A percentile compares a stretch with the other conserved stretches of the same genome.
Conservation (phyloP, 1,140 invertebrate genomes). For the Drosophila paulistorum region DNA sequence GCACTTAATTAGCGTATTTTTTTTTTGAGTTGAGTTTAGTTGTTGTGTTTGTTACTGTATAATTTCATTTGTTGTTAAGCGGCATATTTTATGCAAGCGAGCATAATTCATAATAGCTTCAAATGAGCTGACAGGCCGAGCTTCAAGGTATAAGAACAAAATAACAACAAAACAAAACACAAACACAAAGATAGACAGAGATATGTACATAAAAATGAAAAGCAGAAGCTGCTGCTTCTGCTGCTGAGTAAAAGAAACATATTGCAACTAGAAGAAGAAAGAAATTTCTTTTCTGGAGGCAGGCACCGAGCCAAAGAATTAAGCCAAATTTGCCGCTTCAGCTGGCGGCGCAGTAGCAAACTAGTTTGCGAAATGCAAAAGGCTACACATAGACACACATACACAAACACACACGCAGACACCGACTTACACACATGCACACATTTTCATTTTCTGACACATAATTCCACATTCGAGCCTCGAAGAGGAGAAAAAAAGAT, state of each 20-base stretch:
- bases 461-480: conserved; percentile 78
- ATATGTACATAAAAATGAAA: not conserved
- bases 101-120: conserved; percentile 72
- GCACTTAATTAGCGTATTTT: conserved; percentile 75
- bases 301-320: conserved; percentile 55
- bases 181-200: conserved; percentile 11
- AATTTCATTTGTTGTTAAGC: conserved; percentile 30
- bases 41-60: conserved; percentile 20
- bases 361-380: conserved; percentile 72
- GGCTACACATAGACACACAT: conserved; percentile 32
- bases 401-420: conserved; percentile 23
- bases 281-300: conserved; percentile 45
- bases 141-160: conserved; percentile 6
- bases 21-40: conserved; percentile 12
- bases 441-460: conserved; percentile 81
- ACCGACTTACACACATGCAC: conserved; percentile 31
- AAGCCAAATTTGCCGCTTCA: conserved; percentile 79
- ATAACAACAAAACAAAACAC: not conserved
- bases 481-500: conserved; percentile 33
- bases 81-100: conserved; percentile 68
- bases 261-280: conserved; percentile 40
- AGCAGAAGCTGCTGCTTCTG: conserved; percentile 36
- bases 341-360: conserved; percentile 58
- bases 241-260: not conserved
- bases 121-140: conserved; percentile 58